phyloP scores from a whole-genome alignment of 2,888 invertebrate species.

The Napeogenes sylphis region DNA sequence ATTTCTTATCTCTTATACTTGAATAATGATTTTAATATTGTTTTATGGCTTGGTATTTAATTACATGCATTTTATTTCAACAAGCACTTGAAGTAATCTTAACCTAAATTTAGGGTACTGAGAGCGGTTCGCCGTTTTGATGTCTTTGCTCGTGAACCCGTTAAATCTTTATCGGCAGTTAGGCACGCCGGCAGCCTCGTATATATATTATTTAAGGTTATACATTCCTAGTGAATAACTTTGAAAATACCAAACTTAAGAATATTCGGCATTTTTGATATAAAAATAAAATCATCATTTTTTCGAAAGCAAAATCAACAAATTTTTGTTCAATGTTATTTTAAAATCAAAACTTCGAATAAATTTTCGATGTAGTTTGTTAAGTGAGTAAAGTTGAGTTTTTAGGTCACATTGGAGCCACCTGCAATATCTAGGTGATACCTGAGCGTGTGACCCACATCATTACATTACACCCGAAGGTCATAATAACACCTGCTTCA shows the following conservation, averaged over 20 bases:
- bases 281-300: no score
- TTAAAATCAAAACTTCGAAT: no score
- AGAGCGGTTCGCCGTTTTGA: slow-evolving; percentile 47
- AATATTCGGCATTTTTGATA: no score
- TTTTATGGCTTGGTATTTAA: slow-evolving; percentile 27
- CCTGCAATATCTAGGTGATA: slow-evolving; percentile 18
- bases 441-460: not conserved
- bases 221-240: slow-evolving; percentile 22
- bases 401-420: slow-evolving; percentile 21
- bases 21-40: slow-evolving; percentile 18
- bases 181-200: slow-evolving; percentile 42
- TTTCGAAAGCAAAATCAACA: no score
- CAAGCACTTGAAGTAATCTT: slow-evolving; percentile 32
- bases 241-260: not conserved
- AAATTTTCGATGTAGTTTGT: no score
- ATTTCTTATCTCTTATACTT: slow-evolving; percentile 4
- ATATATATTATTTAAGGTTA: slow-evolving; percentile 46
- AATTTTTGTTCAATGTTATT: no score
- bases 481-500: no score
- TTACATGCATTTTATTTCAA: slow-evolving; percentile 32
- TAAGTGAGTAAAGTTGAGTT: not conserved
- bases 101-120: slow-evolving; percentile 47
- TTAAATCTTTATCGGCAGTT: slow-evolving; percentile 58
- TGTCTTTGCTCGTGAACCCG: slow-evolving; percentile 47
- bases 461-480: no score